These are phyloP conservation scores for Pseudorasbora parva DNA, from an alignment of 2,113 vertebrate species.

Conservation along the genomic window DNA sequence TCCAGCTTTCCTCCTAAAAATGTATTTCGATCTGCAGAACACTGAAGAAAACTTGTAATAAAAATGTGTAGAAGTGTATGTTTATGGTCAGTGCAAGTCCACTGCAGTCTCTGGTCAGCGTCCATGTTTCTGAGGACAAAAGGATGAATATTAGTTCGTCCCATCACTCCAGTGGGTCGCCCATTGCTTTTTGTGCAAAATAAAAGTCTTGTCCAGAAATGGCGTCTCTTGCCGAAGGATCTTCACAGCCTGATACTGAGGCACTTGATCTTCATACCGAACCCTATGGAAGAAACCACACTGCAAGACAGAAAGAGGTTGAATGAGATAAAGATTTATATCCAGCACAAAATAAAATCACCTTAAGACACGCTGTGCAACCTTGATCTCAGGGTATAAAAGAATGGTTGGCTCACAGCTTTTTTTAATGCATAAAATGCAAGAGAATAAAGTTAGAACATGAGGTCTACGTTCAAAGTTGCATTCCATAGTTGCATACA, in stretches of 20 bases:
- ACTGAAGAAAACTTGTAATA: conserved; percentile 7
- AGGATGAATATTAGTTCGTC: conserved; percentile 64
- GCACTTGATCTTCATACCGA: conserved; percentile 81
- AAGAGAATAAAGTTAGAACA: too few species aligned
- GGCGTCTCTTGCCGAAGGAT: conserved; percentile 86
- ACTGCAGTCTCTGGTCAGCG: neutral
- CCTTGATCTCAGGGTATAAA: too few species aligned
- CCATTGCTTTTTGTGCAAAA: conserved; percentile 86
- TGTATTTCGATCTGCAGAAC: neutral
- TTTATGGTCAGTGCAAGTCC: neutral
- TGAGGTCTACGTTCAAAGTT: neutral
- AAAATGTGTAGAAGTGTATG: neutral
- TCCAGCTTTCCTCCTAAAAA: neutral
- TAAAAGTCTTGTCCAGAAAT: conserved; percentile 82
- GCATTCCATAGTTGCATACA: neutral
- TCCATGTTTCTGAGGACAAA: neutral
- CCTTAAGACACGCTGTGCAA: too few species aligned
- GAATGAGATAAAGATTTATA: neutral
- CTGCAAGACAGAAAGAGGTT: conserved; percentile 64
- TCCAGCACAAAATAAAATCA: too few species aligned
- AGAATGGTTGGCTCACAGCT: too few species aligned
- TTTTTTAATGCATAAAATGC: too few species aligned
- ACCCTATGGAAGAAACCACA: conserved; percentile 90
- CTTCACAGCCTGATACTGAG: conserved; percentile 91
- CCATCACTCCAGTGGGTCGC: conserved; percentile 78